Conservation (phyloP, 2,797 vertebrate genomes). For the Podarcis siculus region DNA sequence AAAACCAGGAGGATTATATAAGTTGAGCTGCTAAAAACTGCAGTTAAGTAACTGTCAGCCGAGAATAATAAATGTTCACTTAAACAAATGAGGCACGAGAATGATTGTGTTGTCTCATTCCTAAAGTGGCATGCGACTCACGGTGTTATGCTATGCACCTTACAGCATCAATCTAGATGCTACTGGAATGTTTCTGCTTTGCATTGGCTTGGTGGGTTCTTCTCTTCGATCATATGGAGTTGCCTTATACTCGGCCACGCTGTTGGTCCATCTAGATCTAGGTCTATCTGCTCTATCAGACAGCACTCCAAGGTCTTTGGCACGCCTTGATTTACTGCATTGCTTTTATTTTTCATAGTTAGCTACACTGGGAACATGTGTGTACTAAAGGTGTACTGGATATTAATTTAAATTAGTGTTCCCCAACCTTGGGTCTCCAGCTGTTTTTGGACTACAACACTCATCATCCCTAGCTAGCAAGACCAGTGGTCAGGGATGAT, state of each 20-base stretch:
- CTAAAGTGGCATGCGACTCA: constrained; percentile 27
- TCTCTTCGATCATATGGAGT: neutral
- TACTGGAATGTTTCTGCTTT: rapidly evolving
- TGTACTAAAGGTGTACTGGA: neutral
- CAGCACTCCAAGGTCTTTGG: neutral
- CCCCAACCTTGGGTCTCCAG: too few relatives aligned
- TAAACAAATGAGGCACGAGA: constrained; percentile 69
- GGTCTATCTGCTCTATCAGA: too few relatives aligned
- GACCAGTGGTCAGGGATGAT: too few relatives aligned
- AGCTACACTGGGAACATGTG: neutral
- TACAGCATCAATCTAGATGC: neutral
- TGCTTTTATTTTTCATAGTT: neutral
- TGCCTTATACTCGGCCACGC: neutral
- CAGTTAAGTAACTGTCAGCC: constrained; percentile 76
- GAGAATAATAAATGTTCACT: constrained; percentile 76
- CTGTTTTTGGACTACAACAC: too few relatives aligned
- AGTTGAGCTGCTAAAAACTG: constrained; percentile 76
- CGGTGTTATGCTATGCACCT: rapidly evolving
- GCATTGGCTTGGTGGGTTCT: neutral
- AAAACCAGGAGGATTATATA: constrained; percentile 82
- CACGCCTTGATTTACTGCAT: neutral
- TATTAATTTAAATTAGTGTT: neutral
- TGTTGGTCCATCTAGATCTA: neutral
- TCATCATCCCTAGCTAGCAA: too few relatives aligned
- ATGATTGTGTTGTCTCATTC: constrained; percentile 36